Evolutionary conservation across 1,140 invertebrate species (phyloP), one percentile per base, ranked within the genome.

Genomic region (Drosophila ficusphila): DNA sequence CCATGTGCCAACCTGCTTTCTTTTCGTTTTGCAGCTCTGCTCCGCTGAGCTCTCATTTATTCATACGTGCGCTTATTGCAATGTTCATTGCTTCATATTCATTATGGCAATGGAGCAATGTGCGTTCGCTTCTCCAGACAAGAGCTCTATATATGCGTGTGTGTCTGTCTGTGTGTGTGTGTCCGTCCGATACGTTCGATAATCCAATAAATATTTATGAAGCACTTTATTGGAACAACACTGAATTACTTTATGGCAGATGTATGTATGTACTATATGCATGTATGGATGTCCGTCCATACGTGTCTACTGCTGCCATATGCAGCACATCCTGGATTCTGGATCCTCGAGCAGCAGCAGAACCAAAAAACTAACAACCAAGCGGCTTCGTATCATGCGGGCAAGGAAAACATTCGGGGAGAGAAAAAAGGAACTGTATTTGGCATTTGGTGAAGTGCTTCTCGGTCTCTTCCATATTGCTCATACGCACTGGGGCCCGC

Each of bases 171-270:
- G 33, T 73, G 61, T 51, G n/a, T 64, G 78, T 52, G 44, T 70
- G 56, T 70, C 34, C 53, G 62, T 70, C 48, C 69, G 69, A 75
- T 88, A 68, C 69, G 82, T 82, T 88, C 82, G 83, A 88, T 88
- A 88, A 88, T 88, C 82, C 82, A 88, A 88, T 88, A 88, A 88
- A 88, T 88, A 88, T 88, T 88, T 88, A 88, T 88, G 82, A 88
- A 88, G 82, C 82, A 88, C 82, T 88, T 88, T 88, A 88, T 88
- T 88, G 82, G 81, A 88, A 82, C 82, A 88, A 88, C 82, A 88
- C 82, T 88, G 82, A 88, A 88, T 88, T 88, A 88, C 82, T 88
- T 88, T 76, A 88, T 78, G 82, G 69, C 51, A 75, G 60, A 52
- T 52, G 46, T 62, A 73, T 68, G 60, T 51, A 76, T 60, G 57